phyloP scores from a whole-genome alignment of 1,140 invertebrate species.

The Trinorchestia longiramus region DNA sequence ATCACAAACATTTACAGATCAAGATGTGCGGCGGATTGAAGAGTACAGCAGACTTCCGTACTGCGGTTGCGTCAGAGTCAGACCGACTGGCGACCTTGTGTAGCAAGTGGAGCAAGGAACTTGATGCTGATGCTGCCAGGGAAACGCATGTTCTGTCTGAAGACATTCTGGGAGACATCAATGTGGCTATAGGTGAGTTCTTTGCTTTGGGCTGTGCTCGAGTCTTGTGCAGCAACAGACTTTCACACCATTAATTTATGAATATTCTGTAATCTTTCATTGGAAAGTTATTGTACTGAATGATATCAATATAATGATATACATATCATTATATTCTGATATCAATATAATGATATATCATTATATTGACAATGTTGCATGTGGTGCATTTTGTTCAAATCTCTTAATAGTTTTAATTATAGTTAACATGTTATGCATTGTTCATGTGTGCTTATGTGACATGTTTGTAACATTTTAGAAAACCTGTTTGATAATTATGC shows the following conservation, averaged over 20 bases:
- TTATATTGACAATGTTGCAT: no score
- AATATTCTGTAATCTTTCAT: not conserved
- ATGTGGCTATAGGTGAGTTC: conserved; percentile 30
- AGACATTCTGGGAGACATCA: conserved; percentile 32
- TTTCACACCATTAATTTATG: not conserved
- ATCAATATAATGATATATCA: no score
- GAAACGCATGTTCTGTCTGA: not conserved
- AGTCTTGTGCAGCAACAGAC: no score
- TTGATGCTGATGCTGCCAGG: not conserved
- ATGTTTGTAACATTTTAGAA: no score
- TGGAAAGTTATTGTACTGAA: not conserved
- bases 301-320: not conserved
- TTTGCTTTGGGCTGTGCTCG: no score
- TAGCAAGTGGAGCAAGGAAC: not conserved
- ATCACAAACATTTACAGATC: not conserved
- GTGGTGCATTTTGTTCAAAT: no score
- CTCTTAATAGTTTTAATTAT: no score
- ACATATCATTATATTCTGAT: not conserved
- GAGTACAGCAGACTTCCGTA: conserved; percentile 22
- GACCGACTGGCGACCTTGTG: not conserved
- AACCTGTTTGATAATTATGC: no score
- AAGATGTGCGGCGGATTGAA: not conserved
- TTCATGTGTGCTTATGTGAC: no score
- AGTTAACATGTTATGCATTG: no score
- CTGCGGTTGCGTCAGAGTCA: not conserved